phyloP scores from a whole-genome alignment of 2,888 invertebrate species.

The Ophonus ardosiacus region DNA sequence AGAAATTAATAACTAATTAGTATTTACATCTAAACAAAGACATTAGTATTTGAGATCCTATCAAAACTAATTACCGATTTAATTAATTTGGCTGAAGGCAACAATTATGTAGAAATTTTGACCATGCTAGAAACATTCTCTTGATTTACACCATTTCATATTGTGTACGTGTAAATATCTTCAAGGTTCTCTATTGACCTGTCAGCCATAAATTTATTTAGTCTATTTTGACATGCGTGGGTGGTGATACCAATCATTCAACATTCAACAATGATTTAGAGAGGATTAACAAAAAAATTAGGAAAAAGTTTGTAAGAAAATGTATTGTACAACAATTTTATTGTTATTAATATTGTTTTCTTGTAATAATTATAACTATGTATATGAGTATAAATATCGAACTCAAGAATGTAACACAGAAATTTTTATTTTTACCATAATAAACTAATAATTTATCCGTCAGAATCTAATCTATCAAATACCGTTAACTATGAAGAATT shows the following conservation, averaged over 20 bases:
- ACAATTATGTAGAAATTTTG: not conserved
- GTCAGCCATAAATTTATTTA: conserved; percentile 34
- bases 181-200: not conserved
- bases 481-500: not conserved
- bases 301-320: not conserved
- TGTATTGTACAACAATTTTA: not conserved
- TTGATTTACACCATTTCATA: not conserved
- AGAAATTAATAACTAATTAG: not conserved
- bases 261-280: not conserved
- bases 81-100: not conserved
- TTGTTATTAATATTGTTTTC: too few relatives aligned
- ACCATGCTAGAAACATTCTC: not conserved
- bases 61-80: not conserved
- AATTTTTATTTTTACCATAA: not conserved
- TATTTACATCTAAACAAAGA: not conserved
- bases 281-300: not conserved
- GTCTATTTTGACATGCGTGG: conserved; percentile 39
- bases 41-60: not conserved
- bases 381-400: not conserved
- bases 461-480: not conserved
- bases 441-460: not conserved
- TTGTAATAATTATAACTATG: too few relatives aligned
- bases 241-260: conserved; percentile 44
- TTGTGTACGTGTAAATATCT: not conserved
- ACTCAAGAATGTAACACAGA: not conserved